Evolutionary conservation across 2,113 vertebrate species (phyloP).

Genomic region (Elachura formosa): DNA sequence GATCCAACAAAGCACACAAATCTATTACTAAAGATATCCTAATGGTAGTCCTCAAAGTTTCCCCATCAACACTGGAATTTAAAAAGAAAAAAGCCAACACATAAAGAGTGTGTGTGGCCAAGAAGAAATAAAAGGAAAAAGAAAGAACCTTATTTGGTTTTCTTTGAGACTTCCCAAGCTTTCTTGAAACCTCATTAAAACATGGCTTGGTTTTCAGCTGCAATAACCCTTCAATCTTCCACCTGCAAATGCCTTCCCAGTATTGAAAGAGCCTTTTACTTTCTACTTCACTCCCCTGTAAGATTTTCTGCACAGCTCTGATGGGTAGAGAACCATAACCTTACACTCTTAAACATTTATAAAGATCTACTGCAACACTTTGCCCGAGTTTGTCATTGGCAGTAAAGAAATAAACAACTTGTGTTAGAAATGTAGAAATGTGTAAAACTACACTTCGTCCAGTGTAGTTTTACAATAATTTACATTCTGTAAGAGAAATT

Average conservation of each 20-base stretch:
- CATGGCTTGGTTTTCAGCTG: not conserved
- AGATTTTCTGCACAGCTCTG: conserved; percentile 28
- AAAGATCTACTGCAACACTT: conserved; percentile 13
- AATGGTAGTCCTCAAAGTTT: not conserved
- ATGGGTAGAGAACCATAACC: conserved; percentile 22
- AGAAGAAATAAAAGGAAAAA: not conserved
- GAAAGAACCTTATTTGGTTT: not conserved
- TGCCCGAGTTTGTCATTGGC: conserved; percentile 30
- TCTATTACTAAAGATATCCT: not conserved
- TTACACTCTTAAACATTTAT: conserved; percentile 17
- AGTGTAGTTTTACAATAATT: not conserved
- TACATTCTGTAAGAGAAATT: not conserved
- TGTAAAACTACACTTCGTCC: not conserved
- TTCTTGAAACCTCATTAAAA: not conserved
- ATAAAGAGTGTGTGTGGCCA: not conserved
- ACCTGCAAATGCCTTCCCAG: not conserved
- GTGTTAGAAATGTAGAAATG: not conserved
- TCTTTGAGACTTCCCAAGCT: not conserved
- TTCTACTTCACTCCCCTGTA: conserved; percentile 19
- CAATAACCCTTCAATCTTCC: not conserved
- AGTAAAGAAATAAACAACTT: conserved; percentile 49
- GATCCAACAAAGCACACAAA: not conserved
- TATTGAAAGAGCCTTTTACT: not conserved
- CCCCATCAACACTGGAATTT: not conserved
- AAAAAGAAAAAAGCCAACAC: not conserved